Base-by-base conservation (phyloP, 1,140 invertebrate genomes). In the Pogonus chalceus region DNA sequence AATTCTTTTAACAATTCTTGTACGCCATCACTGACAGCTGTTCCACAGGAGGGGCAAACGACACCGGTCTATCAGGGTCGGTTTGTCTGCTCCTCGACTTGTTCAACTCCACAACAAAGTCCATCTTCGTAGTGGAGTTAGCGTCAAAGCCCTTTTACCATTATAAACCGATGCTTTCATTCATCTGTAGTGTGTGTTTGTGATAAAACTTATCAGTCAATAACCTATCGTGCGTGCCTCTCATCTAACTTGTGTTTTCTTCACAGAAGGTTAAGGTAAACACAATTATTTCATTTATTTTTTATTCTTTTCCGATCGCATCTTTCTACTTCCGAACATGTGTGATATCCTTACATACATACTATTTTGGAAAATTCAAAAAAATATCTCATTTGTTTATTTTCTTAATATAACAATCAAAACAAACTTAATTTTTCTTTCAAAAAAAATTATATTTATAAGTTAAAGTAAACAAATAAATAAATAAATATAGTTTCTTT, bases 161-260 rank as follows among this genome's bases (percentile, higher is more conserved):
- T n/a, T n/a, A n/a, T n/a, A n/a, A n/a, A n/a, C 37, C 18, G 37
- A 43, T 43, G 37, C 37, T 43, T 16, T 43, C 37, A 18, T 4
- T 43, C 9, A 9, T 4, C 18, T 9, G 18, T 43, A 43, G 37
- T 43, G 9, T 43, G 37, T 43, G 37, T 16, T 43, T 10, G 37
- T 43, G 37, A 43, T 43, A 43, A 43, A 3, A 43, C 7, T 43
- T 43, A 43, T 43, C 37, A n/a, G n/a, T n/a, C n/a, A n/a, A n/a
- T n/a, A n/a, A 12, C 18, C 9, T 12, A 18, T 18, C 7, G 9
- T 18, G 37, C 18, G 37, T 10, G n/a, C 18, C 37, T 3, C 37
- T 7, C 4, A 16, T 12, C 37, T 3, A 12, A 43, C 18, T 16
- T 3, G 37, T 43, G 9, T 4, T 43, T 43, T 43, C 37, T 12